These are phyloP conservation scores for Ctenopoma kingsleyae DNA, from an alignment of 2,797 vertebrate genomes.

Conservation along the genomic window DNA sequence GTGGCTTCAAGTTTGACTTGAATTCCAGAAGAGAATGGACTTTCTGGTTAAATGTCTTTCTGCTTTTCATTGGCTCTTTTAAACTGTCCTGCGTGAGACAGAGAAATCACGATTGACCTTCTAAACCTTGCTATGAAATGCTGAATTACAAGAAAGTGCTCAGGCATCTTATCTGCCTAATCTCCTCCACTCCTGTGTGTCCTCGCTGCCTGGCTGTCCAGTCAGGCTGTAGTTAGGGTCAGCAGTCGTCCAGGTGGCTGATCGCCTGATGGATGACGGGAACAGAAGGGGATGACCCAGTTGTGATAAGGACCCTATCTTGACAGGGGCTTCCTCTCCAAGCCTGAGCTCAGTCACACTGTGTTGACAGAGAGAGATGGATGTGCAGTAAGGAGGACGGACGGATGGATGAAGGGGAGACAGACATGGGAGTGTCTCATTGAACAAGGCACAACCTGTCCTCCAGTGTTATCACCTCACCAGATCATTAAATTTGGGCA, in stretches of 20 bases:
- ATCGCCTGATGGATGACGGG: constrained; percentile 81
- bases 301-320: constrained; percentile 83
- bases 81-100: neutral
- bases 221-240: constrained; percentile 65
- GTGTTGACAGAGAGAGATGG: constrained; percentile 78
- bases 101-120: neutral
- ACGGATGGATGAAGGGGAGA: constrained; percentile 60
- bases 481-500: constrained; percentile 39
- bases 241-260: constrained; percentile 78
- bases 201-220: constrained; percentile 38
- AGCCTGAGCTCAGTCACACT: constrained; percentile 68
- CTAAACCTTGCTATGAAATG: neutral
- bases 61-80: neutral
- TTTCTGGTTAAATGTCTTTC: constrained; percentile 3
- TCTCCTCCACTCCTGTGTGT: constrained; percentile 58
- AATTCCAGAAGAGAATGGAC: constrained; percentile 19
- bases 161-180: constrained; percentile 54
- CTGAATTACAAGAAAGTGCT: constrained; percentile 54
- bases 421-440: constrained; percentile 64
- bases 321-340: constrained; percentile 82
- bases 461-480: constrained; percentile 68
- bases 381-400: constrained; percentile 62
- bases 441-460: constrained; percentile 75
- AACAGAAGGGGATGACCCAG: constrained; percentile 62
- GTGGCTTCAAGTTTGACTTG: constrained; percentile 52